Conservation (phyloP, 2,888 invertebrate genomes). For the Parnassius apollo region DNA sequence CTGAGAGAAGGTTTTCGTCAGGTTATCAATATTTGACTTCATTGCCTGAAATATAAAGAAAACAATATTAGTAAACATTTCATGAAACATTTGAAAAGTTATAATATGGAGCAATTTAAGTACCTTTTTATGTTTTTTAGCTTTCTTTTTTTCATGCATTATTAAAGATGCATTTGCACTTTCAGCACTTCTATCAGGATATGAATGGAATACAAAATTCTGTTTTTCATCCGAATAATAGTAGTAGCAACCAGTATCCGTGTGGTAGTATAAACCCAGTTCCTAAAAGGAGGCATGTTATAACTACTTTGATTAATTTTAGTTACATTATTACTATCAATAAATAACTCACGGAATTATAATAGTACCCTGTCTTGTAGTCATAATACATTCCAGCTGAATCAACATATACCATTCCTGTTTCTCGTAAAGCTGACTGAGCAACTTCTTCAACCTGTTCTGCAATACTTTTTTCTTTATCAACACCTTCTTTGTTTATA, state of each 20-base stretch:
- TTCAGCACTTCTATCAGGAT: constrained; percentile 77
- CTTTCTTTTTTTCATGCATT: constrained; percentile 59
- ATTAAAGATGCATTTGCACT: constrained; percentile 44
- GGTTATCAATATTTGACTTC: constrained; percentile 58
- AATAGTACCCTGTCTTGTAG: constrained; percentile 93
- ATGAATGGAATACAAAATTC: constrained; percentile 90
- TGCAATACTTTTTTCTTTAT: constrained; percentile 75
- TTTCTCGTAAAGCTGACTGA: constrained; percentile 86
- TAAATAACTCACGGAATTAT: constrained; percentile 87
- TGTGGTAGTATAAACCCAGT: constrained; percentile 93
- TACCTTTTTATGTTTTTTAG: constrained; percentile 61
- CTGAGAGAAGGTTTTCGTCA: constrained; percentile 75
- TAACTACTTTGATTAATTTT: background rate
- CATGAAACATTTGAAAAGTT: background rate
- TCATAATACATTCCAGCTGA: constrained; percentile 94
- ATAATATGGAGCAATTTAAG: background rate
- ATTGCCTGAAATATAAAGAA: constrained; percentile 18
- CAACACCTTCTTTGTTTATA: constrained; percentile 40
- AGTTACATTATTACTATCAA: background rate
- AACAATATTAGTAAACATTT: background rate
- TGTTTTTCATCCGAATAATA: constrained; percentile 88
- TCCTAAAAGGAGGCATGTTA: constrained; percentile 77
- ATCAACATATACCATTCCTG: constrained; percentile 92
- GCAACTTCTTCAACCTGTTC: constrained; percentile 90
- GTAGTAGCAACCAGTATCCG: constrained; percentile 91